Conservation (phyloP, 2,113 vertebrate species). For the Melanotaenia duboulayi region DNA sequence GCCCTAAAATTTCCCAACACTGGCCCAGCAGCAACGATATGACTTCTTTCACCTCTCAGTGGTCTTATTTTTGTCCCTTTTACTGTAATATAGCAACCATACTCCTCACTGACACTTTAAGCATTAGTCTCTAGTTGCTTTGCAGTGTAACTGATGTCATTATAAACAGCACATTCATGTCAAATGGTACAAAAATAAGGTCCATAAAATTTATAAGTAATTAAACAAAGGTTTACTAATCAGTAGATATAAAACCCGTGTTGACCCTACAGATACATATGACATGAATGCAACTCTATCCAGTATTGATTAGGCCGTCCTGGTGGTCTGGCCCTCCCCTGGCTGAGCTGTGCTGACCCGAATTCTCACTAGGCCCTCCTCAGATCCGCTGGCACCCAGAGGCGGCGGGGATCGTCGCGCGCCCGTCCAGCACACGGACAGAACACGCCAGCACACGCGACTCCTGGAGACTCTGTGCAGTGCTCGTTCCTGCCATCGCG, state of each 20-base stretch:
- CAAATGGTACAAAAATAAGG: slow-evolving; percentile 30
- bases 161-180: slow-evolving; percentile 49
- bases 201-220: background rate
- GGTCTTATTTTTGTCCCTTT: background rate
- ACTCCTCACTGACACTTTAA: background rate
- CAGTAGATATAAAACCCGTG: background rate
- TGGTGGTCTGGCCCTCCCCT: slow-evolving; percentile 34
- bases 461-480: slow-evolving; percentile 78
- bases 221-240: background rate
- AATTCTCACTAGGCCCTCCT: slow-evolving; percentile 84
- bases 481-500: slow-evolving; percentile 81
- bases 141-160: slow-evolving; percentile 12
- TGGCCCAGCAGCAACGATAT: too few species aligned
- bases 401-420: slow-evolving; percentile 71
- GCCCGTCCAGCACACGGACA: slow-evolving; percentile 85
- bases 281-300: slow-evolving; percentile 50
- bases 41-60: background rate
- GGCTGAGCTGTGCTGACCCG: slow-evolving; percentile 82
- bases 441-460: slow-evolving; percentile 83
- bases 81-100: background rate
- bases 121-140: background rate
- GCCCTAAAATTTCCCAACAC: too few species aligned
- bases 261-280: slow-evolving; percentile 4
- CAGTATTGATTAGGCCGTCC: slow-evolving; percentile 17
- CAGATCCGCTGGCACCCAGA: slow-evolving; percentile 83